phyloP scores from a whole-genome alignment of 1,140 invertebrate species.

The Rhysida immarginata region DNA sequence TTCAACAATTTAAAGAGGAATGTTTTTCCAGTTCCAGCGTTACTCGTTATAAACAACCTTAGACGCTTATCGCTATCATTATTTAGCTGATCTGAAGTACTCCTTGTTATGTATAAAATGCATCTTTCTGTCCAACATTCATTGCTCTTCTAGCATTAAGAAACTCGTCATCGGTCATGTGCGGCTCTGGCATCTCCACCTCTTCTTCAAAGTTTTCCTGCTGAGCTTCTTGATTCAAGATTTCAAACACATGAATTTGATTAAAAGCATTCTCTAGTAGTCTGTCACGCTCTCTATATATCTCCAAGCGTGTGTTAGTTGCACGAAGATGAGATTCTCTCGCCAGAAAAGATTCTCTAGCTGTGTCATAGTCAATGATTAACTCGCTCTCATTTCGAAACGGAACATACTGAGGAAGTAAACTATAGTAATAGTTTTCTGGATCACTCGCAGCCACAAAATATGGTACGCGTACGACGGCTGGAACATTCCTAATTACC shows the following conservation, averaged over 20 bases:
- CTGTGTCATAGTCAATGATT: conserved; percentile 7
- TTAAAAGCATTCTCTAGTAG: neutral
- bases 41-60: too few relatives aligned
- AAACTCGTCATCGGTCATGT: too few relatives aligned
- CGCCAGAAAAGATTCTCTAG: conserved; percentile 10
- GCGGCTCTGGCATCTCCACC: too few relatives aligned
- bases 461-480: conserved; percentile 2
- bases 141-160: too few relatives aligned
- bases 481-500: conserved; percentile 6
- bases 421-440: conserved; percentile 14
- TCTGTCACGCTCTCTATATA: neutral
- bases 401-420: conserved; percentile 12
- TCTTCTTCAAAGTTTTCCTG: neutral
- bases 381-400: conserved; percentile 11
- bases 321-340: conserved; percentile 4
- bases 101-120: too few relatives aligned
- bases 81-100: too few relatives aligned
- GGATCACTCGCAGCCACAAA: neutral
- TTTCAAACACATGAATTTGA: neutral
- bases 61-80: too few relatives aligned
- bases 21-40: too few relatives aligned
- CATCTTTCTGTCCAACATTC: too few relatives aligned
- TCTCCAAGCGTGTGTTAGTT: neutral
- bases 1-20: too few relatives aligned
- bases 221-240: neutral